A percentile compares a stretch with the other conserved stretches of the same genome.
phyloP scores from a whole-genome alignment of 2,797 vertebrate species.

The Chelmon rostratus region DNA sequence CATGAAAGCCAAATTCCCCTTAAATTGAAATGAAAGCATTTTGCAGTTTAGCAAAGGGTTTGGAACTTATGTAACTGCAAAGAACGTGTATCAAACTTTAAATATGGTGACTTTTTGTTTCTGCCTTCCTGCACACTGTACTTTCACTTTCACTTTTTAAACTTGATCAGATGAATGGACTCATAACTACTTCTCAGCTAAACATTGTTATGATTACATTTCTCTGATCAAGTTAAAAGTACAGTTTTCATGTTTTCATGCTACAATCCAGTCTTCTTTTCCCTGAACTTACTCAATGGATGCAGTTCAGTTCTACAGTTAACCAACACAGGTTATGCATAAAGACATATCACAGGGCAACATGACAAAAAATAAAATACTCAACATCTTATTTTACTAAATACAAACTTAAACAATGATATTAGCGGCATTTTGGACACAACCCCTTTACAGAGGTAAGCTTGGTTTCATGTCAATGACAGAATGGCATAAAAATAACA shows the following conservation, averaged over 20 bases:
- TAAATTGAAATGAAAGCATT: not conserved
- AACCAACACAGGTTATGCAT: no score
- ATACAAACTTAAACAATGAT: conserved; percentile 18
- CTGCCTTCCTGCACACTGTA: not conserved
- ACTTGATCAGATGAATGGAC: no score
- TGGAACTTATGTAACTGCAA: not conserved
- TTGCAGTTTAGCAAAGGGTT: not conserved
- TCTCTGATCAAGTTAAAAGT: not conserved
- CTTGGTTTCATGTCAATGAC: not conserved
- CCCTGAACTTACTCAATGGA: conserved; percentile 14
- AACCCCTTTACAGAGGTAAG: not conserved
- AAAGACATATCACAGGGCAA: no score
- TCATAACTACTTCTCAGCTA: no score
- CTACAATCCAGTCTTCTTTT: conserved; percentile 4
- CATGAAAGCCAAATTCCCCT: not conserved
- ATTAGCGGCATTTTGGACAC: not conserved
- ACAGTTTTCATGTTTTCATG: conserved; percentile 4
- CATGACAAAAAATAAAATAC: conserved; percentile 24
- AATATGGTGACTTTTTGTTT: not conserved
- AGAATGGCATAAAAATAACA: conserved; percentile 4
- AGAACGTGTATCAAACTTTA: not conserved
- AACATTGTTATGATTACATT: no score
- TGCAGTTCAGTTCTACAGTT: not conserved
- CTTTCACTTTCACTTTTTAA: no score
- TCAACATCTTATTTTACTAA: conserved; percentile 14